These are phyloP conservation scores for Actenoides lindsayi DNA, from an alignment of 2,113 vertebrate species.

Conservation along the genomic window DNA sequence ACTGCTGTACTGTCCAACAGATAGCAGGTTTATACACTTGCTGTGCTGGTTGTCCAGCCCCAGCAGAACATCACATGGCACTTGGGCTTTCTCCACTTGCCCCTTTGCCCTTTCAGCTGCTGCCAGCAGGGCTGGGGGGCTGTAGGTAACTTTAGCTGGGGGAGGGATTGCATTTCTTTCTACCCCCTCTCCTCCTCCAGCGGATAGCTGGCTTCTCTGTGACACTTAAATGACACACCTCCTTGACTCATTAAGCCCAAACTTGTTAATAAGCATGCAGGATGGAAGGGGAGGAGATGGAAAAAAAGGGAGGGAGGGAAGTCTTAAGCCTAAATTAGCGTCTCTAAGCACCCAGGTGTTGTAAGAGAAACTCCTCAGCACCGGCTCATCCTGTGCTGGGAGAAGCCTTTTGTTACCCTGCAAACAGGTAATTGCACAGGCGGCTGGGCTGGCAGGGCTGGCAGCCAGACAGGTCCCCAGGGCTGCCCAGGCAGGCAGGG, in stretches of 20 bases:
- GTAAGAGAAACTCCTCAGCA: conserved; percentile 59
- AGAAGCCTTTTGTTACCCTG: conserved; percentile 57
- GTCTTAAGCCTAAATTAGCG: conserved; percentile 41
- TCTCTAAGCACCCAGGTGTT: conserved; percentile 65
- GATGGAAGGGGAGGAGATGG: conserved; percentile 59
- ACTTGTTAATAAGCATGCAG: conserved; percentile 27
- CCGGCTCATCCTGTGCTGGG: conserved; percentile 37
- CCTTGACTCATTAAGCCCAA: conserved; percentile 56
- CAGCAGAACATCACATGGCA: not conserved
- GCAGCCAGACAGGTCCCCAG: not conserved
- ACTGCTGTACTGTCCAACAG: not conserved
- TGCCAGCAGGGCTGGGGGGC: not conserved
- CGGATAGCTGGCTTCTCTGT: not conserved
- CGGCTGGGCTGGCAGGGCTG: conserved; percentile 41
- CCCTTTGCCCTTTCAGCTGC: not conserved
- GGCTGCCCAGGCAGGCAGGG: not conserved
- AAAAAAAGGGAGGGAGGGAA: conserved; percentile 50
- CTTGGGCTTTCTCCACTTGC: not conserved
- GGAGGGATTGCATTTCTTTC: not conserved
- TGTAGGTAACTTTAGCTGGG: not conserved
- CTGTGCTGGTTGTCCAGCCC: not conserved
- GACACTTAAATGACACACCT: conserved; percentile 18
- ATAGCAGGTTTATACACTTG: not conserved
- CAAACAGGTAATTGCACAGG: conserved; percentile 49
- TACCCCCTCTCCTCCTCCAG: not conserved